Percentiles rank a stretch among this genome's conserved stretches.
phyloP scores from a whole-genome alignment of 2,888 invertebrate genomes.

The Lymantria monacha region DNA sequence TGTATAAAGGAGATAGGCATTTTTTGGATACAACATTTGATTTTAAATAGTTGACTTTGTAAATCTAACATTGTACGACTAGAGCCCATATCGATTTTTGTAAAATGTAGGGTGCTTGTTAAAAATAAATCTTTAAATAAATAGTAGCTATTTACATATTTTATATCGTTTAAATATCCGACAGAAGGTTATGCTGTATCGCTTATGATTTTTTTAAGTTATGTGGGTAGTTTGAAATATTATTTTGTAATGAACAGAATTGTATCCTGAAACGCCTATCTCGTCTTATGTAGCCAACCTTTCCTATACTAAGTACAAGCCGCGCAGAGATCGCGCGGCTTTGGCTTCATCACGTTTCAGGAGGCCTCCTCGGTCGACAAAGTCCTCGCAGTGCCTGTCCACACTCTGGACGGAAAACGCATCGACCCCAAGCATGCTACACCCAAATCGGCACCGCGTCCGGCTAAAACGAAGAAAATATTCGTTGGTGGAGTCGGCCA shows the following conservation, averaged over 20 bases:
- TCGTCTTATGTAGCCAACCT: background rate
- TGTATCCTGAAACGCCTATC: conserved; percentile 8
- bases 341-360: conserved; percentile 96
- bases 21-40: background rate
- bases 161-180: too few relatives aligned
- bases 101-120: background rate
- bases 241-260: background rate
- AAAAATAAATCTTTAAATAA: too few relatives aligned
- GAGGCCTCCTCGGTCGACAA: conserved; percentile 95
- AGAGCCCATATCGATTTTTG: background rate
- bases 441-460: conserved; percentile 93
- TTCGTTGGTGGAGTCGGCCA: conserved; percentile 96
- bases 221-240: too few relatives aligned
- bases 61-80: background rate
- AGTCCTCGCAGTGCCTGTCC: conserved; percentile 94
- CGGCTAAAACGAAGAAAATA: conserved; percentile 95
- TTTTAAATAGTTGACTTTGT: background rate
- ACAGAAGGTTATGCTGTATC: too few relatives aligned
- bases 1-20: background rate
- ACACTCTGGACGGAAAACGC: conserved; percentile 95
- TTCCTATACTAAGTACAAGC: conserved; percentile 34
- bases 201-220: too few relatives aligned
- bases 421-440: conserved; percentile 97
- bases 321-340: conserved; percentile 95
- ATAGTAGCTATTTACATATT: too few relatives aligned